Conservation (phyloP, 2,113 vertebrate species). For the Rhadina sibilatrix region DNA sequence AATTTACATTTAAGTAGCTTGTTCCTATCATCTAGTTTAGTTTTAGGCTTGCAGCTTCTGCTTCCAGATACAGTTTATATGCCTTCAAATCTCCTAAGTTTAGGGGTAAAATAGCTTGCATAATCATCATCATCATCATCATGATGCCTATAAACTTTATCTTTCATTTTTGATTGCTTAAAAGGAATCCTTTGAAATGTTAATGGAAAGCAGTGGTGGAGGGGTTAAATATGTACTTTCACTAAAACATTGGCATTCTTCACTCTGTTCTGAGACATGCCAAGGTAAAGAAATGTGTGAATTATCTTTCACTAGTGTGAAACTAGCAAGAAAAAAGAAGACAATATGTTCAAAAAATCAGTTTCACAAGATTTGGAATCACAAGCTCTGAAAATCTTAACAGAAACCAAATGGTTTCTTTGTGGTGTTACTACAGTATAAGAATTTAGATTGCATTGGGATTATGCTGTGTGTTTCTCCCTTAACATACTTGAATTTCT, state of each 20-base stretch:
- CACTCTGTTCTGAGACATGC: neutral
- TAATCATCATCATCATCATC: neutral
- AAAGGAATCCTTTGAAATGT: neutral
- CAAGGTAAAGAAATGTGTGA: constrained; percentile 54
- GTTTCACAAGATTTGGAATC: constrained; percentile 28
- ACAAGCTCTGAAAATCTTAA: constrained; percentile 32
- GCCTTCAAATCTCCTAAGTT: neutral
- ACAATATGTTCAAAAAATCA: constrained; percentile 36
- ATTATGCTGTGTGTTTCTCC: neutral
- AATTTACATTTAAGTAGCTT: neutral
- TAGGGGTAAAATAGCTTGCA: neutral
- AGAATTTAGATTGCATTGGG: neutral
- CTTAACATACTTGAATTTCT: neutral
- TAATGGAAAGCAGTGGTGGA: neutral
- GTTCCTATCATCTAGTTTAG: neutral
- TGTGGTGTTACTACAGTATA: constrained; percentile 28
- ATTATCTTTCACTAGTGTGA: constrained; percentile 35
- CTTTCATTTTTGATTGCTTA: neutral
- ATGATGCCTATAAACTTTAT: neutral
- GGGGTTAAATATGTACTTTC: constrained; percentile 8
- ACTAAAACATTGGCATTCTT: neutral
- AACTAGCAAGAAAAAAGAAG: constrained; percentile 1
- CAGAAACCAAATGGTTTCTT: constrained; percentile 37
- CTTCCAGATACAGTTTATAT: neutral
- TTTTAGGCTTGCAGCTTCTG: neutral